Evolutionary conservation across 2,113 vertebrate species (phyloP), one percentile per base, ranked within the genome.

Genomic region (Electrona antarctica): DNA sequence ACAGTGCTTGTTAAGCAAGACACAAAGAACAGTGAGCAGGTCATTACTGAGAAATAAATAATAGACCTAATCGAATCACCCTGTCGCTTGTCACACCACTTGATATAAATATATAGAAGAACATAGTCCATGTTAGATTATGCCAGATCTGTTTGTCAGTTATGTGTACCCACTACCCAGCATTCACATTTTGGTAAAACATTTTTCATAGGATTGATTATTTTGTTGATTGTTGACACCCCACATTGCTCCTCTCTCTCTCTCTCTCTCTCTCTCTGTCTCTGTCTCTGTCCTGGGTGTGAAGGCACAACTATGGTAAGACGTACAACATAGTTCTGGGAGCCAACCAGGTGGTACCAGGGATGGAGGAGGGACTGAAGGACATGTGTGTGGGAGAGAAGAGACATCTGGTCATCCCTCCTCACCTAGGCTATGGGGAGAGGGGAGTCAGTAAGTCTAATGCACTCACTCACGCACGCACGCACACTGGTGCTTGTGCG

Each of bases 381-480:
- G 94, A 95, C 72, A 99, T 99, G 98, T 99, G 98, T 10, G 94
- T 98, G 0, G 96, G 97, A 49, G 98, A 99, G 71, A 97, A 90
- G 52, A 93, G 98, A 0, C 95, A 86, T 0, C 87, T 97, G 0
- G 46, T 98, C 68, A 94, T 99, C 48, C 98, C 98, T 0, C 97
- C 97, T 68, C 97, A 99, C 64, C 92, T 98, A 21, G 98, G 95
- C 55, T 99, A 99, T 0, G 97, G 98, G 67, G 97, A 99, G 83
- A 93, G 94, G 33, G 98, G 98, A 63, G 96, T 99, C 56, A 94
- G 98, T 99, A 69, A 96, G 97, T 93, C 0, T 7, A n/a, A n/a
- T 29, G 50, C 28, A 67, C 6, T 69, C 0, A 13, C 57, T 57
- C n/a, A 69, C 60, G 61, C 65, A 60, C 63, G 13, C 29, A 69